Conservation (phyloP, 2,113 vertebrate genomes). For the Echinops telfairi region DNA sequence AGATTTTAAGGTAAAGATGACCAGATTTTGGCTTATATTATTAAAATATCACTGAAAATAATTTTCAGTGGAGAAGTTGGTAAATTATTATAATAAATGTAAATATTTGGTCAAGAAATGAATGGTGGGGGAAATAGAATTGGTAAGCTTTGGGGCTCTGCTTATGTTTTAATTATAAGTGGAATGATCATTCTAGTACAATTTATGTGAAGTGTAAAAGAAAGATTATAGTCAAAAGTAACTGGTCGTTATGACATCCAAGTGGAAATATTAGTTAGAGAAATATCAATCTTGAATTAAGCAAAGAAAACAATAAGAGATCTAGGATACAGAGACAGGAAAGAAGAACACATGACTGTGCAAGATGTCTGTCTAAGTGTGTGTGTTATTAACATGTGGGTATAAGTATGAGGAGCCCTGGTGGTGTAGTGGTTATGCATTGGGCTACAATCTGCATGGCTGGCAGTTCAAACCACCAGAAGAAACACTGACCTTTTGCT, state of each 20-base stretch:
- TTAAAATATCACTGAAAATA: slow-evolving; percentile 2
- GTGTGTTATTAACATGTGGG: no score
- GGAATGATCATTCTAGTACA: no score
- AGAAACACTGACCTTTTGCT: no score
- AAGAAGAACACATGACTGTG: no score
- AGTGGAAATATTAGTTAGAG: neutral
- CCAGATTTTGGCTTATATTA: neutral
- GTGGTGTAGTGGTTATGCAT: no score
- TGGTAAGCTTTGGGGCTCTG: neutral
- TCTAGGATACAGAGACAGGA: no score
- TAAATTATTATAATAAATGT: neutral
- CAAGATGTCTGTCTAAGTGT: no score
- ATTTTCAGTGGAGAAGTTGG: neutral
- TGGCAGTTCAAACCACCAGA: no score
- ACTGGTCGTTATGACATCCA: neutral
- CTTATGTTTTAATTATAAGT: neutral
- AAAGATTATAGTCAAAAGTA: neutral
- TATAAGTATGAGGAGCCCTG: no score
- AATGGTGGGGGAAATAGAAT: neutral
- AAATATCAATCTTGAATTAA: neutral
- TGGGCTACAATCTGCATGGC: no score
- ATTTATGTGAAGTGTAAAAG: neutral
- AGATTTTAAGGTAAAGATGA: neutral
- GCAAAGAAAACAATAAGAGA: no score
- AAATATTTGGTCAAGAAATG: neutral